Evolutionary conservation across 1,140 invertebrate genomes (phyloP), one percentile per base, ranked within the genome.

Genomic region (Drosophila pectinifera): DNA sequence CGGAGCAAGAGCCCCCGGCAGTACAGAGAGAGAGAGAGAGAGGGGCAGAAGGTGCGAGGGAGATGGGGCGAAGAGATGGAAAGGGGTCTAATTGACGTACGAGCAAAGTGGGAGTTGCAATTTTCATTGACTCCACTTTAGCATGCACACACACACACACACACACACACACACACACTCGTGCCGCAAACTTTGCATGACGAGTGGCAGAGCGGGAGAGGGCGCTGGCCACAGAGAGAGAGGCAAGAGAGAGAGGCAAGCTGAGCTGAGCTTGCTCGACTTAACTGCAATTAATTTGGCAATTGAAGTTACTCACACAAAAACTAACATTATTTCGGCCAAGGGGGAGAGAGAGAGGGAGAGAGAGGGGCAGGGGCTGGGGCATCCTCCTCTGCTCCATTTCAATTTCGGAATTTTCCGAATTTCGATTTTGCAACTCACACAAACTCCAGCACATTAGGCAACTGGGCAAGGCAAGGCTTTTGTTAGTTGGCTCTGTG

Each of bases 61-160:
- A 49, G 46, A 45, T 4, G 22, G 24, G 24, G 14, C n/a, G 8
- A 26, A 5, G 8, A 48, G 24, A 51, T 10, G 48, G 24, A 39
- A 62, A 76, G 74, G 45, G 78, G 72, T 91, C 73, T 85, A 91
- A 91, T 90, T 91, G 90, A 91, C 90, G 78, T 82, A 91, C 90
- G 90, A 91, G 90, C 86, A 85, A 89, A 85, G 76, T 81, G 90
- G 90, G 90, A 91, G 86, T 91, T 90, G 83, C 89, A 89, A 91
- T 89, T 91, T 91, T 91, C 89, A 91, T 91, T 85, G 89, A 89
- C 83, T 89, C 89, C 89, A 91, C 89, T 91, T 91, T 91, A 91
- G 84, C 42, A 56, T 57, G 68, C 76, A 65, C 43, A 69, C 56
- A 70, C 70, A 57, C 28, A 55, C 56, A 43, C 36, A 61, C 16